Conservation (phyloP, 1,140 invertebrate species). For the Macrostomum lignano region DNA sequence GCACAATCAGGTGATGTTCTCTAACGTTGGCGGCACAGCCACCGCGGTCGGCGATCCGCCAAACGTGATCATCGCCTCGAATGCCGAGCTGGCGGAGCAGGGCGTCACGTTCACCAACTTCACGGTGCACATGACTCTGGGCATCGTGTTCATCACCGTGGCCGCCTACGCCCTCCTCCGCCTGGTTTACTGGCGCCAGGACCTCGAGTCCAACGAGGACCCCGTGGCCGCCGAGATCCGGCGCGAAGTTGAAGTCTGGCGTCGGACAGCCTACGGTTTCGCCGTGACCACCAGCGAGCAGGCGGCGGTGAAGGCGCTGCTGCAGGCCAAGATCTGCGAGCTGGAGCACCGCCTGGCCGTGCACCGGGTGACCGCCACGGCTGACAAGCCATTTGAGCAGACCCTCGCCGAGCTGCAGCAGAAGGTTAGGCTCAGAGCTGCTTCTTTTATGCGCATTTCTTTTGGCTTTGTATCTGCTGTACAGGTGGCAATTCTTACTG, state of each 20-base stretch:
- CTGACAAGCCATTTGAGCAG: slow-evolving; percentile 38
- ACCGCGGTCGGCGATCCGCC: slow-evolving; percentile 63
- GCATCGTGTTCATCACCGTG: slow-evolving; percentile 38
- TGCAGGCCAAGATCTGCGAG: slow-evolving; percentile 37
- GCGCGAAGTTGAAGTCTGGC: slow-evolving; percentile 55
- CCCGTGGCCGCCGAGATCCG: slow-evolving; percentile 35
- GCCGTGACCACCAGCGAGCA: slow-evolving; percentile 55
- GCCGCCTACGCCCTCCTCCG: slow-evolving; percentile 42
- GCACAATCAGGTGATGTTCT: slow-evolving; percentile 56
- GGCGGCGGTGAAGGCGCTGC: slow-evolving; percentile 41
- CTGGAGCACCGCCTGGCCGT: slow-evolving; percentile 38
- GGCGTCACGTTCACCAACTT: slow-evolving; percentile 51
- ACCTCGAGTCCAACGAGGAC: no score
- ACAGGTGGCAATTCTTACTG: no score
- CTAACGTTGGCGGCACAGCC: slow-evolving; percentile 54
- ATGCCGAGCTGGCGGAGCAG: slow-evolving; percentile 38
- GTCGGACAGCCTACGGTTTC: slow-evolving; percentile 43
- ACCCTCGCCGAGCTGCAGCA: slow-evolving; percentile 42
- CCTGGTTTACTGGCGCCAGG: slow-evolving; percentile 41
- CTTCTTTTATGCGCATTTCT: no score
- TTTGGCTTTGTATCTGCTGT: no score
- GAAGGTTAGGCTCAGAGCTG: no score
- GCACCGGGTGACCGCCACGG: slow-evolving; percentile 23
- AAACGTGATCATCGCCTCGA: slow-evolving; percentile 57
- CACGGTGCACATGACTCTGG: slow-evolving; percentile 46